phyloP scores from a whole-genome alignment of 2,113 vertebrate species.

The Hemicordylus capensis region DNA sequence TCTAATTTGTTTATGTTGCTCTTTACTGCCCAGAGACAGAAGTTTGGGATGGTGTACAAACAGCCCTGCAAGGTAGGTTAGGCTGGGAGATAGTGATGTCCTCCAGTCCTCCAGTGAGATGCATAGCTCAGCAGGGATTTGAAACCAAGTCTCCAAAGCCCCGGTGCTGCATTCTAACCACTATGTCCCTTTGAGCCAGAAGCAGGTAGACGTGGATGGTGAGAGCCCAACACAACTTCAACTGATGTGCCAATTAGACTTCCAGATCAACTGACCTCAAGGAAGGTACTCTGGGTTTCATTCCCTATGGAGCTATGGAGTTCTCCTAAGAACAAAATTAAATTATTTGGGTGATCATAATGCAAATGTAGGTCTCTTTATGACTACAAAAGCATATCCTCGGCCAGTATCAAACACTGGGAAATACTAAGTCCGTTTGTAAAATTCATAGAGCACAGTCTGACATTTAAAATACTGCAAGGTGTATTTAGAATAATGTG shows the following conservation, averaged over 20 bases:
- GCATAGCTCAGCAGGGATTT: too few species aligned
- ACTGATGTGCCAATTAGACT: neutral
- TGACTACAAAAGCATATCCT: constrained; percentile 8
- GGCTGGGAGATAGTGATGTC: too few species aligned
- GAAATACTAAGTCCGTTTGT: neutral
- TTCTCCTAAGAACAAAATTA: neutral
- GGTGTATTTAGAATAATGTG: neutral
- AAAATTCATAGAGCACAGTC: neutral
- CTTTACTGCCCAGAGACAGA: too few species aligned
- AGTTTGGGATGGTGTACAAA: too few species aligned
- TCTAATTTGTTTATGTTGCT: too few species aligned
- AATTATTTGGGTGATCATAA: neutral
- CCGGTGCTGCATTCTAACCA: too few species aligned
- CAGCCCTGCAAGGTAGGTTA: too few species aligned
- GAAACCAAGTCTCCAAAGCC: too few species aligned
- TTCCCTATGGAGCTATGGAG: neutral
- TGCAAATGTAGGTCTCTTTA: neutral
- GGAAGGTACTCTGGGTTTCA: neutral
- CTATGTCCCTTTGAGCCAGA: neutral
- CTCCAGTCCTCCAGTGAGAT: too few species aligned
- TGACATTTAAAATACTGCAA: neutral
- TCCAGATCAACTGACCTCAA: neutral
- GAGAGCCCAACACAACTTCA: neutral
- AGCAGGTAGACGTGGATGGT: neutral
- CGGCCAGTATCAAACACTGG: neutral